Conservation (phyloP, 1,140 invertebrate genomes). For the Philotrypesis tridentata region DNA sequence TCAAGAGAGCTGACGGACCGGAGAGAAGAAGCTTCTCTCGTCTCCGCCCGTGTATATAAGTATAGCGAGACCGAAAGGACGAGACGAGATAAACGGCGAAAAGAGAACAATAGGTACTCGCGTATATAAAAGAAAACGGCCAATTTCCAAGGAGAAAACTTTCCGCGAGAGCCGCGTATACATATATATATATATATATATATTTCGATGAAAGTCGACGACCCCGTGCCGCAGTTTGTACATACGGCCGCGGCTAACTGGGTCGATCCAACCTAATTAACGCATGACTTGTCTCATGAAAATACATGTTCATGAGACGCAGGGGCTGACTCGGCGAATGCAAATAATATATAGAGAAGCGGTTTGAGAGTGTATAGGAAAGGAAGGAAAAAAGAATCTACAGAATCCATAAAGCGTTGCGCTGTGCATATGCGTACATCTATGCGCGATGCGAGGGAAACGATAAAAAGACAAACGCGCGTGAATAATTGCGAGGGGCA, state of each 20-base stretch:
- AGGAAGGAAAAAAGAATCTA: neutral
- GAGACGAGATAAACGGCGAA: neutral
- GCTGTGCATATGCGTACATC: no score
- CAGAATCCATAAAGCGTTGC: neutral
- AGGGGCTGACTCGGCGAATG: neutral
- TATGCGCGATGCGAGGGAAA: neutral
- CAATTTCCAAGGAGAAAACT: neutral
- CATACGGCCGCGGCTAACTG: neutral
- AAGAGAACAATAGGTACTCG: neutral
- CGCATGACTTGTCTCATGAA: neutral
- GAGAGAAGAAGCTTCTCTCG: neutral
- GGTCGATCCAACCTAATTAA: neutral
- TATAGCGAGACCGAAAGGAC: no score
- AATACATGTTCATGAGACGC: no score
- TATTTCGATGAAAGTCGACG: no score
- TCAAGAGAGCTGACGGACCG: slow-evolving; percentile 1
- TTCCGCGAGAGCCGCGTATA: no score
- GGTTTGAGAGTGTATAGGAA: neutral
- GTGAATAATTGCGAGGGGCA: neutral
- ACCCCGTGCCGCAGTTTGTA: no score
- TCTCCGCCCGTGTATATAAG: no score
- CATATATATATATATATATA: no score
- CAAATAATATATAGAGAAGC: no score
- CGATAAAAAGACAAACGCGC: neutral
- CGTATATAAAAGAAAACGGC: neutral